Conservation (phyloP, 1,140 invertebrate genomes). For the honey bee (Apis mellifera) region DNA sequence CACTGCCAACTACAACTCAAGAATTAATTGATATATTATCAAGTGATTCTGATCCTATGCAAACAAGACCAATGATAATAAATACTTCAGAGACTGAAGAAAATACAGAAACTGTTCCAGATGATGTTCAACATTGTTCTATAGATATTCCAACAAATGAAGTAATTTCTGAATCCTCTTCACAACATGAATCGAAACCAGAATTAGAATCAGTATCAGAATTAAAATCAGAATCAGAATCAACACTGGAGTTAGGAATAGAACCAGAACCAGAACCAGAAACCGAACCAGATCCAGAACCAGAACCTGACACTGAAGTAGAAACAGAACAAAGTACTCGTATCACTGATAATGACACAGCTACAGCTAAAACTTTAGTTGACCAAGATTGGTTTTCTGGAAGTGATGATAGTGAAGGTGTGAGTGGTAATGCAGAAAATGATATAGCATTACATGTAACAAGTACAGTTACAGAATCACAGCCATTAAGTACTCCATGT, state of each 20-base stretch:
- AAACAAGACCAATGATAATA: slow-evolving; percentile 56
- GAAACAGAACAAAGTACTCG: slow-evolving; percentile 43
- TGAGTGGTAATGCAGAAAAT: slow-evolving; percentile 64
- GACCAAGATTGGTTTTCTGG: slow-evolving; percentile 81
- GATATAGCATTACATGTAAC: slow-evolving; percentile 59
- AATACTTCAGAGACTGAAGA: slow-evolving; percentile 61
- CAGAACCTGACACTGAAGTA: slow-evolving; percentile 40
- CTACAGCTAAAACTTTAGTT: slow-evolving; percentile 72
- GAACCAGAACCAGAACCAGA: slow-evolving; percentile 59
- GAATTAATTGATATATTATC: slow-evolving; percentile 79
- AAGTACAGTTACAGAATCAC: slow-evolving; percentile 58
- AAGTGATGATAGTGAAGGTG: slow-evolving; percentile 79
- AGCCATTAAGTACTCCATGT: slow-evolving; percentile 38
- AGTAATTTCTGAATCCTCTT: slow-evolving; percentile 48
- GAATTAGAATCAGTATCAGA: slow-evolving; percentile 35
- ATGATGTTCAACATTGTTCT: slow-evolving; percentile 80
- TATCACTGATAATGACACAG: slow-evolving; percentile 55
- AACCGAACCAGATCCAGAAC: slow-evolving; percentile 57
- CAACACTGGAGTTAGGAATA: slow-evolving; percentile 20
- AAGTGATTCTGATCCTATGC: slow-evolving; percentile 70
- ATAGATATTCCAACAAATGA: slow-evolving; percentile 78
- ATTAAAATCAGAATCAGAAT: slow-evolving; percentile 37
- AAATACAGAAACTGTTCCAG: slow-evolving; percentile 52
- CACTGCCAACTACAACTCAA: slow-evolving; percentile 77
- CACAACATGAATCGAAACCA: slow-evolving; percentile 25